Evolutionary conservation across 2,113 vertebrate genomes (phyloP), one percentile per base, ranked within the genome.

Genomic region (Hoplias malabaricus): DNA sequence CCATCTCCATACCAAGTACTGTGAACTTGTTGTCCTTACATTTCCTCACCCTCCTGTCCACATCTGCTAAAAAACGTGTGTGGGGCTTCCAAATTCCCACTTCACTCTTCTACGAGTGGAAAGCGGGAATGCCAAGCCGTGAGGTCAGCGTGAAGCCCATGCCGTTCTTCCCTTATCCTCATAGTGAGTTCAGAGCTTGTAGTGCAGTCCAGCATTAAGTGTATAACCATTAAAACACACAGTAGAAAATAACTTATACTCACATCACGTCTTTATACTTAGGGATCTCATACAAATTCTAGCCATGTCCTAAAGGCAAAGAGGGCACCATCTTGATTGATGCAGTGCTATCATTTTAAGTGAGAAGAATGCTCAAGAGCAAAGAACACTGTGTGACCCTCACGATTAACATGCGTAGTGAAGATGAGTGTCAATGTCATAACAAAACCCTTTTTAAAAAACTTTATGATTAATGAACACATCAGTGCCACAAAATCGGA

Each of bases 211-310:
- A 8, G 57, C 19, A 2, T 5, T 48, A 48, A 48, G 42, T 27
- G 57, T 27, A 74, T 48, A 31, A 19, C 11, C 63, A 40, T 67
- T 56, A 54, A 66, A 57, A 16, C 63, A n/a, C 12, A 2, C 33
- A 75, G 62, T 8, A 9, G 29, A 48, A 31, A 33, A 8, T 56
- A 23, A 27, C 67, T 68, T 56, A 68, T 56, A 25, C 62, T 75
- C 73, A 75, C 1, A n/a, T 23, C 14, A 0, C 33, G 25, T 2
- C 31, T 66, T 25, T 75, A 4, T 59, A 61, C 3, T 63, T 13
- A 53, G 34, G 66, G 40, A 54, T 12, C 13, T 48, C 50, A 19
- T 40, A 16, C 53, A 57, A 40, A 67, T 56, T 67, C 73, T 11
- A 40, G 62, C n/a, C 25, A 21, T 67, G 19, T 46, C 36, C 23